These are phyloP conservation scores for Spatulosminthurus flaviceps DNA, from an alignment of 2,888 invertebrate genomes.

Conservation along the genomic window DNA sequence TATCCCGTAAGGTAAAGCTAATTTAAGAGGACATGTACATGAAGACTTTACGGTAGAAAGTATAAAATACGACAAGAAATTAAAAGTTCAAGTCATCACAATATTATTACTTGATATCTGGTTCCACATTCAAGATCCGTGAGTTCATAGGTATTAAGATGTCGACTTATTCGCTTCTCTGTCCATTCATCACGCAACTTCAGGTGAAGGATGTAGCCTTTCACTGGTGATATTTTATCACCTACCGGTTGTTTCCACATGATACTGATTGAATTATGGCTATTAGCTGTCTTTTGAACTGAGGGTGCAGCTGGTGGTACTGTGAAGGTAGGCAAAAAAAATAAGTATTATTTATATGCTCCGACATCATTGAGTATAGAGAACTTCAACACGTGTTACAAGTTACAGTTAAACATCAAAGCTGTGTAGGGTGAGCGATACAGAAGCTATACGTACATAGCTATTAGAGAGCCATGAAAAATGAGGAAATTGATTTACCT, in stretches of 20 bases:
- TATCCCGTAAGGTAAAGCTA: slow-evolving; percentile 74
- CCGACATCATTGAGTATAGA: no score
- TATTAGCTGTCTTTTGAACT: slow-evolving; percentile 78
- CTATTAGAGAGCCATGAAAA: no score
- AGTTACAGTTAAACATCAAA: no score
- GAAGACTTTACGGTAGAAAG: no score
- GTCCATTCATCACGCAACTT: slow-evolving; percentile 74
- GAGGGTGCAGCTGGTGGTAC: slow-evolving; percentile 80
- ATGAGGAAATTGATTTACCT: slow-evolving; percentile 31
- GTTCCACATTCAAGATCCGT: slow-evolving; percentile 76
- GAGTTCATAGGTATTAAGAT: slow-evolving; percentile 75
- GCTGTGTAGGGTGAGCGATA: no score
- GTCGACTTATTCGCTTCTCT: slow-evolving; percentile 74
- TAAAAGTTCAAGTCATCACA: neutral
- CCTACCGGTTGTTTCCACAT: slow-evolving; percentile 79
- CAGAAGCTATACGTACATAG: no score
- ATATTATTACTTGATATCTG: slow-evolving; percentile 72
- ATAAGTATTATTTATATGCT: neutral
- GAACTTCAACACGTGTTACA: no score
- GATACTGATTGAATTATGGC: slow-evolving; percentile 77
- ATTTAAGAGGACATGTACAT: neutral
- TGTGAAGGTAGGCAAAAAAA: slow-evolving; percentile 63
- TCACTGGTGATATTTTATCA: slow-evolving; percentile 74
- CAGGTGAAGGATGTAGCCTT: slow-evolving; percentile 76
- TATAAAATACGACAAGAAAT: no score